Conservation (phyloP, 2,113 vertebrate genomes). For the Tympanuchus pallidicinctus region DNA sequence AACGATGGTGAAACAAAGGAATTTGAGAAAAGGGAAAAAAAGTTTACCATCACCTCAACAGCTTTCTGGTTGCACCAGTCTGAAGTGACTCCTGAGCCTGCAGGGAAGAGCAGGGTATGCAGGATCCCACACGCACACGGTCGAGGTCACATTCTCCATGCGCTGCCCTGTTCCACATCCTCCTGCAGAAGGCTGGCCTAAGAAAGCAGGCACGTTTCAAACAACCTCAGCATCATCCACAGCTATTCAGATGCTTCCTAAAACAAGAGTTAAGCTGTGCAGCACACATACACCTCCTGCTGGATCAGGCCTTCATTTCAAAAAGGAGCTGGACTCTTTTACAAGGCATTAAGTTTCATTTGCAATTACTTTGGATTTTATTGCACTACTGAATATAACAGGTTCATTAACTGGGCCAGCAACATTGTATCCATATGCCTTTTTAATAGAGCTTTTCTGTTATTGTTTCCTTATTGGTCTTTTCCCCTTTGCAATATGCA, state of each 20-base stretch:
- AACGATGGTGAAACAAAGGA: neutral
- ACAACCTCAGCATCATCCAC: neutral
- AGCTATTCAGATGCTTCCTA: neutral
- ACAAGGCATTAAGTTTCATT: slow-evolving; percentile 78
- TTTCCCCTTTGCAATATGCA: slow-evolving; percentile 56
- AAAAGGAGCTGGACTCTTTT: slow-evolving; percentile 51
- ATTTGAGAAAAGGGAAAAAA: neutral
- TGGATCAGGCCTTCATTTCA: slow-evolving; percentile 33
- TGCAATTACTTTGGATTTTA: slow-evolving; percentile 72
- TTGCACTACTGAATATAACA: slow-evolving; percentile 58
- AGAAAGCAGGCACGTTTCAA: neutral
- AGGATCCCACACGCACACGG: neutral
- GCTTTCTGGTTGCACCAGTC: neutral
- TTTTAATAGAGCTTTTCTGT: slow-evolving; percentile 67
- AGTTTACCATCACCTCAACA: neutral
- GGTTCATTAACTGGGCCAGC: slow-evolving; percentile 59
- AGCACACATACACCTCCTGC: slow-evolving; percentile 56
- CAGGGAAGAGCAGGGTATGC: neutral
- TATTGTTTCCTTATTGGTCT: slow-evolving; percentile 71
- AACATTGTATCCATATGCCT: slow-evolving; percentile 64
- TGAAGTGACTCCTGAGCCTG: neutral
- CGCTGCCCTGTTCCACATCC: neutral
- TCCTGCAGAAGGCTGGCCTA: neutral
- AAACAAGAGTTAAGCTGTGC: neutral
- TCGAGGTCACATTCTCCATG: neutral